A percentile compares a stretch with the other conserved stretches of the same genome.
Evolutionary conservation across 2,797 vertebrate genomes (phyloP).

Genomic region (Tachyglossus aculeatus): DNA sequence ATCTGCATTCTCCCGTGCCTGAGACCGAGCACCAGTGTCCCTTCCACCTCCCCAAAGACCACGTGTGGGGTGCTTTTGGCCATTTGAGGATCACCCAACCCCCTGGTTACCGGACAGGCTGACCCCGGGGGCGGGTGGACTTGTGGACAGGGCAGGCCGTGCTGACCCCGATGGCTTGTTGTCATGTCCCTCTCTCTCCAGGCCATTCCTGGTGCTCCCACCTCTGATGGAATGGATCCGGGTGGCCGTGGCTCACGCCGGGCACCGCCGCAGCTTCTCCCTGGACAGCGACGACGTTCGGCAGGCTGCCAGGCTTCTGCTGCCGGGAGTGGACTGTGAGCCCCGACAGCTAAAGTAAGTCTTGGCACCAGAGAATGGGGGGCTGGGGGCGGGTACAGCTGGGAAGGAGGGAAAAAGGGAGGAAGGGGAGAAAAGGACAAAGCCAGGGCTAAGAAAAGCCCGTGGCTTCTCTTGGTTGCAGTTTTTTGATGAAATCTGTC

Average conservation of each 20-base stretch:
- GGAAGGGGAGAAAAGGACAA: not conserved
- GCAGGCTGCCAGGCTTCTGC: constrained; percentile 91
- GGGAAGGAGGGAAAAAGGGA: not conserved
- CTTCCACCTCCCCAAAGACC: too few species aligned
- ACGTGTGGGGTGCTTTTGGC: not conserved
- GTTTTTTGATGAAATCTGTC: not conserved
- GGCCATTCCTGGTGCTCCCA: constrained; percentile 93
- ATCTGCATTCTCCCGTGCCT: not conserved
- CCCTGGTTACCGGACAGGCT: not conserved
- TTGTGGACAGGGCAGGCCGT: not conserved
- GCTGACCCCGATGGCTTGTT: not conserved
- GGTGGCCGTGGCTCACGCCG: constrained; percentile 90
- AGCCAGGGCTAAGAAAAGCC: not conserved
- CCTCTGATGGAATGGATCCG: constrained; percentile 98
- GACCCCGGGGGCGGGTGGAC: not conserved
- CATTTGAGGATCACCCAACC: not conserved
- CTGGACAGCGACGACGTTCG: constrained; percentile 98
- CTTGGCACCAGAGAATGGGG: not conserved
- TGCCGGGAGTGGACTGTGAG: constrained; percentile 96
- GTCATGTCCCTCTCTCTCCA: constrained; percentile 67
- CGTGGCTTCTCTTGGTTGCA: not conserved
- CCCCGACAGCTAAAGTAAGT: constrained; percentile 95
- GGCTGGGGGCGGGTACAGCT: not conserved
- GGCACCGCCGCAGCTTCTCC: constrained; percentile 94
- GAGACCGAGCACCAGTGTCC: too few species aligned